Evolutionary conservation across 2,888 invertebrate genomes (phyloP), one percentile per base, ranked within the genome.

Genomic region (Pharmacophagus antenor): DNA sequence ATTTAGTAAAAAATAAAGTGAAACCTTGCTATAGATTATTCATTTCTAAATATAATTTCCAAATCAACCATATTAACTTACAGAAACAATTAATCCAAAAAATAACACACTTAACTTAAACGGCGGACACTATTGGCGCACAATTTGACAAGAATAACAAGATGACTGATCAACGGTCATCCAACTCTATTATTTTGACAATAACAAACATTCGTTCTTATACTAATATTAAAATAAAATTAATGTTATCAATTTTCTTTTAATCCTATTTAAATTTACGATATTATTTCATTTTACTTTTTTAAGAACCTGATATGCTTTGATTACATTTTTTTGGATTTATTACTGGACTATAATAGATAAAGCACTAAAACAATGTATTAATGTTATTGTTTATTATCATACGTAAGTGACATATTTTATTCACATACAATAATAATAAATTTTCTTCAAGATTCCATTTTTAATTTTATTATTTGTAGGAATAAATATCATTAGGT

Each of bases 41-140:
- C 21, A n/a, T 6, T 25, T 12, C 4, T 37, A 22, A 37, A 1
- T 15, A 2, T 50, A 31, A 46, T 18, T 37, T 37, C n/a, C 10
- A n/a, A 3, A 15, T n/a, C 15, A 21, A 21, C 10, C 51, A 18
- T 12, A 17, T 15, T 47, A 22, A 18, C 52, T 58, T 23, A 58
- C 58, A 51, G 18, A 17, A 46, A 23, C 17, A 37, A 10, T 46
- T 47, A 22, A 42, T 6, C 15, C 7, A 27, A n/a, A 21, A 51
- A 58, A 51, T 23, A 58, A 58, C 21, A 47, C 52, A 48, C 56
- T 8, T 47, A 62, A 58, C 48, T 42, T 41, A 52, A 23, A 47
- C 23, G 42, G 25, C 57, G 15, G 31, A 2, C 47, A 17, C 23
- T 53, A 80, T 84, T 83, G 84, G 85, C 85, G 84, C 84, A 82